A percentile compares a stretch with the other conserved stretches of the same genome.
phyloP scores from a whole-genome alignment of 2,797 vertebrate genomes.

The Paguma larvata region DNA sequence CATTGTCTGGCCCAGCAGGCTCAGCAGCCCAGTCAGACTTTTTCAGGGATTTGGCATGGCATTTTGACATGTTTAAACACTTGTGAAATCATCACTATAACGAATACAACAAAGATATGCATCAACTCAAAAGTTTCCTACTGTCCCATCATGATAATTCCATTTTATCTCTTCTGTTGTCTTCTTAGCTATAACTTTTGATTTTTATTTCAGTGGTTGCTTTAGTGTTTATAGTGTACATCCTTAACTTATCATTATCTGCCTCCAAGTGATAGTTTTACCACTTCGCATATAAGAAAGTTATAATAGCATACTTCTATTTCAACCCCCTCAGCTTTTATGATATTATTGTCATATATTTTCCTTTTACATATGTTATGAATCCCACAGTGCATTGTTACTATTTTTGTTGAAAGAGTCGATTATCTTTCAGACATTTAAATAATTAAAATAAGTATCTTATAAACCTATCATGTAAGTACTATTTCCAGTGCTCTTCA shows the following conservation, averaged over 20 bases:
- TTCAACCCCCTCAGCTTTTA: background rate
- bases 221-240: background rate
- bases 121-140: background rate
- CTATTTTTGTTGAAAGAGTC: background rate
- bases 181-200: background rate
- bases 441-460: background rate
- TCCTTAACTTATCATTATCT: background rate
- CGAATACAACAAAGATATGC: background rate
- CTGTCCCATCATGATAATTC: background rate
- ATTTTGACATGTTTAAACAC: background rate
- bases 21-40: background rate
- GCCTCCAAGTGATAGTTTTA: background rate
- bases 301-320: background rate
- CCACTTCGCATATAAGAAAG: background rate
- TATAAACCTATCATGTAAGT: background rate
- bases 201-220: background rate
- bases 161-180: background rate
- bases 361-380: background rate
- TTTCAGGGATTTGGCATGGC: background rate
- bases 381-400: background rate
- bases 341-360: background rate
- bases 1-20: conserved; percentile 72
- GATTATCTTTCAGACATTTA: background rate
- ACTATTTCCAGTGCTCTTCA: background rate
- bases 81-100: background rate